Evolutionary conservation across 1,140 invertebrate genomes (phyloP), one percentile per base, ranked within the genome.

Genomic region (Laupala kohalensis): DNA sequence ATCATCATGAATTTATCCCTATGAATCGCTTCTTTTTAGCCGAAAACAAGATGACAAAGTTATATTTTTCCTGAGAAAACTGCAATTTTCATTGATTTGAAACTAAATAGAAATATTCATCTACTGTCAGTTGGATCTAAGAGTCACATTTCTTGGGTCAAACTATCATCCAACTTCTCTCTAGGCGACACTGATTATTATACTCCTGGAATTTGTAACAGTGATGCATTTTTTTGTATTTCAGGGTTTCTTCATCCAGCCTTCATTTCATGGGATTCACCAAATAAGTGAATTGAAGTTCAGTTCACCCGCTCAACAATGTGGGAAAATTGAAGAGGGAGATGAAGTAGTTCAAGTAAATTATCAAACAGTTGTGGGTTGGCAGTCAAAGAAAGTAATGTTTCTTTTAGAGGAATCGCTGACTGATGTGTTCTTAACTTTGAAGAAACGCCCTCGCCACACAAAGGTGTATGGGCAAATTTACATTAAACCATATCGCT

Each of bases 261-360:
- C 93, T 29, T 92, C 90, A 24, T 92, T 90, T 82, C 89, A 92
- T 81, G 92, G 92, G 6, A 86, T 93, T 64, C 93, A 95, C 83
- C 89, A 92, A 78, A 88, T 97, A 73, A 90, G 90, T 19, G 91
- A 92, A 76, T 89, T 95, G 25, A 93, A 94, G 79, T 90, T 90
- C 80, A 90, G 90, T 72, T 92, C 90, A 63, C 89, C 90, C 68
- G 93, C 91, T 37, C 90, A 95, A 82, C 87, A 90, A 30, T 92
- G 91, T 78, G 92, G 91, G 2, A 94, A 94, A 83, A 92, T 96
- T 77, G 92, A 94, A 81, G 90, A 92, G 77, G 94, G 94, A 2
- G 94, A 97, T 82, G 94, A 97, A 83, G 92, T 97, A 73, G 90
- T 96, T 25, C 93, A 94, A 83, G 90, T 93, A 13, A 94, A 95